Conservation (phyloP, 2,113 vertebrate genomes). For the Craseonycteris thonglongyai region DNA sequence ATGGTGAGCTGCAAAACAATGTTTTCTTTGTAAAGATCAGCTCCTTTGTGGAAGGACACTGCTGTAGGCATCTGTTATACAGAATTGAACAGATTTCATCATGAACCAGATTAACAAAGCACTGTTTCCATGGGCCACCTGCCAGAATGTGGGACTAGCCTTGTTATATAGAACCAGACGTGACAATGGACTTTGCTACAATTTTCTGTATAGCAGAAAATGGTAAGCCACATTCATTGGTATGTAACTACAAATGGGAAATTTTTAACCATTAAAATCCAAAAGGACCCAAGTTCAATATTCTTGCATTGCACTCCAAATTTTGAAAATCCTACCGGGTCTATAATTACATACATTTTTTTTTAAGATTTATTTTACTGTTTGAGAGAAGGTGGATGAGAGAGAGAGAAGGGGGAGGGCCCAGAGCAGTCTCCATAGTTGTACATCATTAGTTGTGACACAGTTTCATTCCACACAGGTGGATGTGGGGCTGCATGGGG, state of each 20-base stretch:
- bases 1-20: neutral
- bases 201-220: neutral
- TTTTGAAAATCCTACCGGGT: neutral
- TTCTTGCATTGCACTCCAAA: neutral
- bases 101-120: slow-evolving; percentile 16
- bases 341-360: neutral
- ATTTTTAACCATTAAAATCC: slow-evolving; percentile 30
- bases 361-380: too few species aligned
- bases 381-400: too few species aligned
- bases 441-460: too few species aligned
- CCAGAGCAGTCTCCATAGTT: too few species aligned
- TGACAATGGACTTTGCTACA: neutral
- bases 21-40: neutral
- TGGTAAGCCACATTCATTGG: neutral
- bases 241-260: neutral
- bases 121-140: neutral
- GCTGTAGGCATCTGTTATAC: slow-evolving; percentile 25
- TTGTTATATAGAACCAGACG: slow-evolving; percentile 9
- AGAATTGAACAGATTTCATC: slow-evolving; percentile 44
- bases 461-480: too few species aligned
- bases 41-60: neutral
- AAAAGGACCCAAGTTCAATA: neutral
- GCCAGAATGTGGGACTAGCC: neutral
- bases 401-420: too few species aligned
- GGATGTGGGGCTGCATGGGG: too few species aligned